Conservation (phyloP, 2,888 invertebrate genomes). For the Petrophora chlorosata region DNA sequence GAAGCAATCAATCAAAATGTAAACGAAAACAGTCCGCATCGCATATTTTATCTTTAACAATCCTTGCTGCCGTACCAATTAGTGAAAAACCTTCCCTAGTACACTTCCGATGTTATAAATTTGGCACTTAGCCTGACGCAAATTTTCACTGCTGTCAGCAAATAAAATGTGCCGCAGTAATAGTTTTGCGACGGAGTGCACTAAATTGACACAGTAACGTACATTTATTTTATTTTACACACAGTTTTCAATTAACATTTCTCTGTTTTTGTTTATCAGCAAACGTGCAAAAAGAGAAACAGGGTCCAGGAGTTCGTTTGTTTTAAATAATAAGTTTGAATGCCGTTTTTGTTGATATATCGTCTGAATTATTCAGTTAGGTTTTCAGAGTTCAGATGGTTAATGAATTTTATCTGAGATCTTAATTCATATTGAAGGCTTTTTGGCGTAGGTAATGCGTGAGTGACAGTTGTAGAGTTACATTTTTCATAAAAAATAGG, state of each 20-base stretch:
- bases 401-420: not conserved
- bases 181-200: slow-evolving; percentile 69
- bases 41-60: slow-evolving; percentile 84
- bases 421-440: not conserved
- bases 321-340: slow-evolving; percentile 23
- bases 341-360: slow-evolving; percentile 12
- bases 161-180: slow-evolving; percentile 76
- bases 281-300: slow-evolving; percentile 8
- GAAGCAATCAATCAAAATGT: slow-evolving; percentile 79
- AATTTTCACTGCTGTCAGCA: slow-evolving; percentile 79
- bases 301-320: not conserved
- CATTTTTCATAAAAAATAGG: too few relatives aligned
- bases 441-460: too few relatives aligned
- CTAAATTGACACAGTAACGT: slow-evolving; percentile 66
- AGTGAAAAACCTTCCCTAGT: slow-evolving; percentile 77
- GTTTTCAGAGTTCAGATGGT: not conserved
- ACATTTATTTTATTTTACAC: slow-evolving; percentile 54
- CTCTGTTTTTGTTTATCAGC: slow-evolving; percentile 34
- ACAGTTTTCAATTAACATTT: slow-evolving; percentile 56
- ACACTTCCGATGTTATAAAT: slow-evolving; percentile 76
- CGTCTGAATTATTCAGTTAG: slow-evolving; percentile 3
- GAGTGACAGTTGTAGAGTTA: too few relatives aligned
- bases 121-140: slow-evolving; percentile 83
- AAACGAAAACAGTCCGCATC: slow-evolving; percentile 78
- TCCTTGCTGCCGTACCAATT: slow-evolving; percentile 78